Evolutionary conservation across 2,113 vertebrate genomes (phyloP).

Genomic region (Perccottus glenii): DNA sequence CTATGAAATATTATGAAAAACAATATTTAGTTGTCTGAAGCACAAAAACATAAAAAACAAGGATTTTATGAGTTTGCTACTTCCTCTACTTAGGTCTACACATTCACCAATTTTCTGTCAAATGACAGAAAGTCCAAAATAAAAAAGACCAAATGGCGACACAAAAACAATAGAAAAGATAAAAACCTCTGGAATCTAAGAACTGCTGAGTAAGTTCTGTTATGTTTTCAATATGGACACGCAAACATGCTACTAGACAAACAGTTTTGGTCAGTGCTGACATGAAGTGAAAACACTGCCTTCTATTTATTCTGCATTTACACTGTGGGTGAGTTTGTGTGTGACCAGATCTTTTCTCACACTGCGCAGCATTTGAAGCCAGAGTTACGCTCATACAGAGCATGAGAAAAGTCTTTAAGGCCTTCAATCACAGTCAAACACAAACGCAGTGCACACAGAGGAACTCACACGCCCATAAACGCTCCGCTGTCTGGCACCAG

Average conservation of each 20-base stretch:
- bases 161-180: conserved; percentile 3
- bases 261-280: conserved; percentile 29
- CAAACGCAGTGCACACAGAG: background rate
- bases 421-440: conserved; percentile 33
- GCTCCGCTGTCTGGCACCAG: conserved; percentile 24
- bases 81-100: conserved; percentile 28
- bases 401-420: conserved; percentile 36
- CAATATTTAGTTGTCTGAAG: no score
- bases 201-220: conserved; percentile 11
- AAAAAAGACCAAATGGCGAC: conserved; percentile 10
- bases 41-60: no score
- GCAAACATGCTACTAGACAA: background rate
- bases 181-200: conserved; percentile 8
- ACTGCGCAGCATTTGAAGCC: conserved; percentile 35
- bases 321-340: conserved; percentile 7
- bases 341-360: conserved; percentile 39
- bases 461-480: conserved; percentile 7
- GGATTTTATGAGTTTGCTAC: background rate
- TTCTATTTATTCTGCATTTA: conserved; percentile 15
- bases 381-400: conserved; percentile 40
- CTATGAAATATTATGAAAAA: no score
- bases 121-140: conserved; percentile 1
- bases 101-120: background rate
- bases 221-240: conserved; percentile 19
- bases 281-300: conserved; percentile 31